phyloP scores from a whole-genome alignment of 2,113 vertebrate genomes.

The Bettongia penicillata region DNA sequence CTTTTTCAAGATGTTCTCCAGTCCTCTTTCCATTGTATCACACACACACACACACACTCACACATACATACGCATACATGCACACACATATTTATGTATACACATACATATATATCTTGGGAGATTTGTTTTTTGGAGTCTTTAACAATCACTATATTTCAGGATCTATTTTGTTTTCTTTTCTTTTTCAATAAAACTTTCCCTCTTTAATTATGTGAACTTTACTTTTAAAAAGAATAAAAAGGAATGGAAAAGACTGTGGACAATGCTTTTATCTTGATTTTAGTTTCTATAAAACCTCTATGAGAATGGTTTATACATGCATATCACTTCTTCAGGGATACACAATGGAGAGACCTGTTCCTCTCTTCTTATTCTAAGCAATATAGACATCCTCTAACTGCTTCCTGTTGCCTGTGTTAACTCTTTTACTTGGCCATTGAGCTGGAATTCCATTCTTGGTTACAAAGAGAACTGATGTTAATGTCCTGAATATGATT shows the following conservation, averaged over 20 bases:
- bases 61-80: too few species aligned
- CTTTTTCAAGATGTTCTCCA: not conserved
- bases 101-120: too few species aligned
- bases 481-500: not conserved
- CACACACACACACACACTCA: too few species aligned
- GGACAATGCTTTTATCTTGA: not conserved
- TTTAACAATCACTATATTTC: not conserved
- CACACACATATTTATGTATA: not conserved
- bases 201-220: not conserved
- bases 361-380: not conserved
- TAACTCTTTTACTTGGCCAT: not conserved
- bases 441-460: not conserved
- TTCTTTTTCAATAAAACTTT: not conserved
- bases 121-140: too few species aligned
- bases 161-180: not conserved
- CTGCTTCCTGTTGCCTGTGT: not conserved
- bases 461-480: not conserved
- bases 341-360: not conserved
- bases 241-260: not conserved
- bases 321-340: not conserved
- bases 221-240: not conserved
- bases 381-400: not conserved
- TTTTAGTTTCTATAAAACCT: not conserved
- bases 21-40: not conserved
- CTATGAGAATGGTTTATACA: not conserved